phyloP scores from a whole-genome alignment of 2,113 vertebrate species.

The Pedionomus torquatus region DNA sequence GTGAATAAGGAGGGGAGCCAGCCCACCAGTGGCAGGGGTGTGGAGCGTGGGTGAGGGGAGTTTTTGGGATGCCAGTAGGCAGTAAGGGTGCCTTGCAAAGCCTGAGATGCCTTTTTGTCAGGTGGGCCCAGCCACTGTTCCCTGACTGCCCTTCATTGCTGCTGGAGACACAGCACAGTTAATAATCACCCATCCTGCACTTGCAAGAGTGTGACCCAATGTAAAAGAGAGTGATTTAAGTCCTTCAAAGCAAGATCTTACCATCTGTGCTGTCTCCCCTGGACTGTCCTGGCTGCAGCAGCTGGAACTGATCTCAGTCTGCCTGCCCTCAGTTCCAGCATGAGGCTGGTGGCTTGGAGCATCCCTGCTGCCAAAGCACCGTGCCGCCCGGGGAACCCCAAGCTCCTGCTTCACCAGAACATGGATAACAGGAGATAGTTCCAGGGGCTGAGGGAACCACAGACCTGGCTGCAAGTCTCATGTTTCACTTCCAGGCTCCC shows the following conservation, averaged over 20 bases:
- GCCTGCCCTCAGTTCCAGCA: neutral
- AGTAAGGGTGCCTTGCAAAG: neutral
- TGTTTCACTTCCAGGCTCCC: neutral
- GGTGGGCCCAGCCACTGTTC: neutral
- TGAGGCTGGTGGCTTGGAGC: neutral
- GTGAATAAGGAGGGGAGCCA: neutral
- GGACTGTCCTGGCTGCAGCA: neutral
- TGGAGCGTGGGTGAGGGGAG: neutral
- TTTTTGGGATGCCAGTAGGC: neutral
- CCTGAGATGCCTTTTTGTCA: neutral
- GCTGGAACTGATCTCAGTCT: neutral
- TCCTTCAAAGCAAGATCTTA: neutral
- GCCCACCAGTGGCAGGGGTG: neutral
- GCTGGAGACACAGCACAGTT: fast-evolving
- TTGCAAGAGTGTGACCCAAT: neutral
- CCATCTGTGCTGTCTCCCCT: neutral
- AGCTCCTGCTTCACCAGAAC: neutral
- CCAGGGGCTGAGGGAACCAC: neutral
- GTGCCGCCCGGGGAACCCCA: neutral
- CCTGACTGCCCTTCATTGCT: neutral
- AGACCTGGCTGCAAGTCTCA: neutral
- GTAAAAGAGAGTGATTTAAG: neutral
- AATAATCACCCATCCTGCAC: neutral
- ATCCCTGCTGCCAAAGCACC: neutral
- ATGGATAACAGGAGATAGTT: neutral